These are phyloP conservation scores for Caranx melampygus DNA, from an alignment of 2,113 vertebrate species.

Conservation along the genomic window DNA sequence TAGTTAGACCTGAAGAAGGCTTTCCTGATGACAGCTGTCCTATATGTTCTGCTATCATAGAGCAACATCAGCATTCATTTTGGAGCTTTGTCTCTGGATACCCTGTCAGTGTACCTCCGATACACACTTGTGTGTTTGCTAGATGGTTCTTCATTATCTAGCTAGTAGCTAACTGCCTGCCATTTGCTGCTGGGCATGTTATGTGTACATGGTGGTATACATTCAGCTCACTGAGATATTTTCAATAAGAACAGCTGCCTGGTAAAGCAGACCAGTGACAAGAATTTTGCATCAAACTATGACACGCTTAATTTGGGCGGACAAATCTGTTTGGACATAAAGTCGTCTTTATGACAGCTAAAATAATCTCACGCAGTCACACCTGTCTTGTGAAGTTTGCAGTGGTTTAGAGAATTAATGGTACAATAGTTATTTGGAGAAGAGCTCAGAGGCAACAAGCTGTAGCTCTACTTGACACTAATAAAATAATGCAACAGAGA, in stretches of 20 bases:
- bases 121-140: not conserved
- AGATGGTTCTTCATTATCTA: not conserved
- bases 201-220: not conserved
- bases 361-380: not conserved
- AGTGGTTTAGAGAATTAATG: not conserved
- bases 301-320: too few relatives aligned
- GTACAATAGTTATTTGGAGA: not conserved
- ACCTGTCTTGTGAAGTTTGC: not conserved
- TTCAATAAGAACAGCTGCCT: not conserved
- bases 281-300: not conserved
- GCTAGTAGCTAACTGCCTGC: not conserved
- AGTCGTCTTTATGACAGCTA: not conserved
- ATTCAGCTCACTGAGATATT: not conserved
- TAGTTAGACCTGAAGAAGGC: not conserved
- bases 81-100: not conserved
- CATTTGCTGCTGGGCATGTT: not conserved
- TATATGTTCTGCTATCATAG: not conserved
- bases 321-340: not conserved
- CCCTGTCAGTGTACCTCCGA: not conserved
- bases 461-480: not conserved
- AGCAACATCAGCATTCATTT: not conserved
- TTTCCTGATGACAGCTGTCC: not conserved
- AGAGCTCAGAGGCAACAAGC: not conserved
- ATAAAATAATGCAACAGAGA: not conserved
- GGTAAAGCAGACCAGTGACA: not conserved